Percentiles rank a stretch among this genome's conserved stretches.
Conservation (phyloP, 2,888 invertebrate species). For the Tupiocoris notatus region DNA sequence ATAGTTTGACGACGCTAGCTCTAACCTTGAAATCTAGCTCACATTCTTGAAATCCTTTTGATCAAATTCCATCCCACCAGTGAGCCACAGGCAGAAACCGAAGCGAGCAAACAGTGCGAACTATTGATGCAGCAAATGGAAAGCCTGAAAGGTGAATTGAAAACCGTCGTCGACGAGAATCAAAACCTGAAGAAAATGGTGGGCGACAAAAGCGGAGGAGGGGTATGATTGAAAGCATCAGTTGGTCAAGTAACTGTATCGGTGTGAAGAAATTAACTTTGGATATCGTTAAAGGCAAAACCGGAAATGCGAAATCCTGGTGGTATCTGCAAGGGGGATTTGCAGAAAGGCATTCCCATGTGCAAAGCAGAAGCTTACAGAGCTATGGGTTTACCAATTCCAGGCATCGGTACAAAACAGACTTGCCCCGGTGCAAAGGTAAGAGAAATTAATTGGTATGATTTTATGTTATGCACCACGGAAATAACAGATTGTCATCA, state of each 20-base stretch:
- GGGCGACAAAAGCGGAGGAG: slow-evolving; percentile 20
- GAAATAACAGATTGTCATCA: background rate
- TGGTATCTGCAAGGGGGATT: slow-evolving; percentile 22
- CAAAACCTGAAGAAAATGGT: slow-evolving; percentile 58
- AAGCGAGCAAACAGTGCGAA: slow-evolving; percentile 59
- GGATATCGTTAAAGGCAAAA: slow-evolving; percentile 43
- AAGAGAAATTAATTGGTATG: background rate
- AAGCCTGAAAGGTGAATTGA: slow-evolving; percentile 64
- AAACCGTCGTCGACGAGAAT: slow-evolving; percentile 64
- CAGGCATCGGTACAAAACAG: slow-evolving; percentile 19
- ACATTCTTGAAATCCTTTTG: too few species aligned
- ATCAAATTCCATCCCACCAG: too few species aligned
- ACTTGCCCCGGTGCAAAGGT: slow-evolving; percentile 35
- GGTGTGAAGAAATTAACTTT: slow-evolving; percentile 57
- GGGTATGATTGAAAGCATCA: background rate
- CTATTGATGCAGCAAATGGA: slow-evolving; percentile 63
- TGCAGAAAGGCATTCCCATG: slow-evolving; percentile 30
- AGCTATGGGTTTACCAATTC: slow-evolving; percentile 46
- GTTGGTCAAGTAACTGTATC: background rate
- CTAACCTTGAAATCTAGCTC: too few species aligned
- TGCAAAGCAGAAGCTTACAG: slow-evolving; percentile 45
- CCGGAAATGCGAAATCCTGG: slow-evolving; percentile 7
- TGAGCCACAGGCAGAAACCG: too few species aligned
- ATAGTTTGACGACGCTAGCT: too few species aligned
- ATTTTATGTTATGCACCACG: background rate